These are phyloP conservation scores for Meloidogyne hapla DNA, from an alignment of 1,140 invertebrate species.

Conservation along the genomic window DNA sequence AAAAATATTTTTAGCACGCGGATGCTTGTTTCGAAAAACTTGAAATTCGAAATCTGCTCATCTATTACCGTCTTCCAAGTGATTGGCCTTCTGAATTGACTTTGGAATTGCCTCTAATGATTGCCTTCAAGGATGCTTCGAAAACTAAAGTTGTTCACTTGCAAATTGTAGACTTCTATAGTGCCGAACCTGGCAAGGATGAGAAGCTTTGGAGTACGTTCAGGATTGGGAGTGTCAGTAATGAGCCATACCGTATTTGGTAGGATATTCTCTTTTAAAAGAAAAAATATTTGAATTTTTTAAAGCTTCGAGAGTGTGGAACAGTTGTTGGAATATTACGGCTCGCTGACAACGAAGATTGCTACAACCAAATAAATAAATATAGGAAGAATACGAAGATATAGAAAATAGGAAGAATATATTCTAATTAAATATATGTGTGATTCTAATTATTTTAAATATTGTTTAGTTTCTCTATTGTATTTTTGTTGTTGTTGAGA, in stretches of 20 bases:
- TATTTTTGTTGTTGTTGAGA: too few relatives aligned
- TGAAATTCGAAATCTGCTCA: background rate
- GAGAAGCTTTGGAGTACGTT: conserved; percentile 1
- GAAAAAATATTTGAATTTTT: background rate
- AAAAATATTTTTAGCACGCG: background rate
- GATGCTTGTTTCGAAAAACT: background rate
- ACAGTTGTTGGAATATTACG: background rate
- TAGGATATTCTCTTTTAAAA: background rate
- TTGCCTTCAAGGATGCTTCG: background rate
- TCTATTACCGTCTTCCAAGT: background rate
- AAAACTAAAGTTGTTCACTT: background rate
- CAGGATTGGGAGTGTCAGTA: background rate
- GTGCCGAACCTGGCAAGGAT: background rate
- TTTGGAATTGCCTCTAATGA: background rate
- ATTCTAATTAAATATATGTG: too few relatives aligned
- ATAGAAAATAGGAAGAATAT: background rate
- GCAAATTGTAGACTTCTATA: background rate
- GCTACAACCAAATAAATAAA: background rate
- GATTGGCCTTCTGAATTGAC: background rate
- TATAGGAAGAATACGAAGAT: background rate
- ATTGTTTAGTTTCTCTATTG: too few relatives aligned
- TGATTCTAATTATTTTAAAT: too few relatives aligned
- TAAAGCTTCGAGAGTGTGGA: background rate
- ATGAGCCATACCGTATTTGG: background rate
- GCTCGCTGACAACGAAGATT: background rate